Base-by-base conservation (phyloP, 2,888 invertebrate genomes). In the Caenorhabditis drosophilae region DNA sequence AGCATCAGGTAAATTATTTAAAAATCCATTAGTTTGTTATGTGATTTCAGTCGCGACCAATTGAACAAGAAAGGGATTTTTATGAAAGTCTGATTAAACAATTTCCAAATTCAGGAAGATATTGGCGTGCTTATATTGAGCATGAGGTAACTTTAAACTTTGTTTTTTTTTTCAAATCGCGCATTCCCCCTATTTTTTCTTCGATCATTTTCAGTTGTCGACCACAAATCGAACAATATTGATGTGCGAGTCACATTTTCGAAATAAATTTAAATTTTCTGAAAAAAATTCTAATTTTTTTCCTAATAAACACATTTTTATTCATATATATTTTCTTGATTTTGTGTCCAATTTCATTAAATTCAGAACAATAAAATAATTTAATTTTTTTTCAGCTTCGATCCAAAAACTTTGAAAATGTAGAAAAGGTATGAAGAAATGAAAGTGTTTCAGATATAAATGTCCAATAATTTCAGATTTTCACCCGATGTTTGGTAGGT, bases 61-160 rank as follows among this genome's bases (percentile, higher is more conserved):
- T 87, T 47, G 91, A 91, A 56, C 93, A 95, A 84, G 93, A 95
- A 4, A 88, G 97, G 45, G 88, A 89, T 0, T 89, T 96, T 77
- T 98, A 95, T 83, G 98, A 98, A 85, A 91, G 92, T 77, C 87
- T 98, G n/a, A 92, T 98, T 0, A 86, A 88, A 1, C 92, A 93
- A 6, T 98, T 97, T 84, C 95, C 97, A 0, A 94, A 93, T 34
- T 92, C 95, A 4, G 98, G 97, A 2, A 89, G 95, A 58, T 98
- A 92, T 84, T 99, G 98, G 98, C 94, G 95, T 86, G 92, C 96
- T 77, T 99, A 94, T 86, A 95, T 96, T 77, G 95, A 96, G 84
- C 93, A 94, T 86, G 95, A 96, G 90, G 92, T 92, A 41, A 26
- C 31, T 49, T 22, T 12, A 16, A 48, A 41, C 4, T 35, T 18